Conservation (phyloP, 1,140 invertebrate genomes). For the Cylas formicarius region DNA sequence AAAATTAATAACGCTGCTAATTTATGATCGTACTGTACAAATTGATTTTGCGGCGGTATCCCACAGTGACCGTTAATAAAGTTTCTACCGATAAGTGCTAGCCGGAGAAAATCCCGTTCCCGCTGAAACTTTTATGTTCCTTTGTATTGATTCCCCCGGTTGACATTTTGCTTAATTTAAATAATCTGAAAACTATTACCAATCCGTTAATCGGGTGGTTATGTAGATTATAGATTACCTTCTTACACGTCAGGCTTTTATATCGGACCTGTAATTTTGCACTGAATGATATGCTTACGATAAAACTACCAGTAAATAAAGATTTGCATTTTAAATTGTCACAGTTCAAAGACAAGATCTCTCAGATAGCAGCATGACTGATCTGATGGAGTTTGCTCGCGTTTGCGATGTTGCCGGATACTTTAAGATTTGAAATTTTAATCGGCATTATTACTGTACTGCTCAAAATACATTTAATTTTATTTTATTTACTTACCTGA, state of each 20-base stretch:
- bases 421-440: too few relatives aligned
- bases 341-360: conserved; percentile 18
- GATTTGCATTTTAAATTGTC: conserved; percentile 23
- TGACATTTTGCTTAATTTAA: conserved; percentile 3
- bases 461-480: too few relatives aligned
- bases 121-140: too few relatives aligned
- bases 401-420: conserved; percentile 13
- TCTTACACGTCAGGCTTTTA: too few relatives aligned
- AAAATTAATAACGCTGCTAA: conserved; percentile 19
- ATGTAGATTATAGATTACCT: neutral
- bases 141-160: too few relatives aligned
- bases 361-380: conserved; percentile 17
- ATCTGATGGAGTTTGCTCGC: conserved; percentile 10
- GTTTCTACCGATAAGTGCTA: too few relatives aligned
- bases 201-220: too few relatives aligned
- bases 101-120: too few relatives aligned
- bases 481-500: too few relatives aligned
- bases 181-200: neutral
- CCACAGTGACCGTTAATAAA: too few relatives aligned
- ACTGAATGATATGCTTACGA: conserved; percentile 14
- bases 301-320: conserved; percentile 22
- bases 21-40: conserved; percentile 14
- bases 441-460: too few relatives aligned
- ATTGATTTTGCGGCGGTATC: conserved; percentile 14
- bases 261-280: too few relatives aligned